Percentiles rank a stretch among this genome's conserved stretches.
Conservation (phyloP, 2,888 invertebrate species). For the Macropis europaea region DNA sequence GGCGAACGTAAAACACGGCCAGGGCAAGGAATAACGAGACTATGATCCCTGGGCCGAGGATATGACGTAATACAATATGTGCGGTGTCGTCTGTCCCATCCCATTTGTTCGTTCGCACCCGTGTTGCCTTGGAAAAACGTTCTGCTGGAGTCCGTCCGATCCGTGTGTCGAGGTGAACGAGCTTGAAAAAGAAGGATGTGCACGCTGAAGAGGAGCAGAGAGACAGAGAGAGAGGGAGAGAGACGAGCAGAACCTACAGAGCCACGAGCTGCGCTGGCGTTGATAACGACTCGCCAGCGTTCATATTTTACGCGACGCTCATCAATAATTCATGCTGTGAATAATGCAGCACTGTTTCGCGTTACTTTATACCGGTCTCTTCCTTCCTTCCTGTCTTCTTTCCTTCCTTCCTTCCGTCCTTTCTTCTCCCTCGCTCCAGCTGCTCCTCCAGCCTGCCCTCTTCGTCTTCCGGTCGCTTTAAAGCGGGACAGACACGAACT, state of each 20-base stretch:
- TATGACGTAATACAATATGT: conserved; percentile 67
- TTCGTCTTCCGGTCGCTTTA: background rate
- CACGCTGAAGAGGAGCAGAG: conserved; percentile 1
- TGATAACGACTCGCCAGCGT: conserved; percentile 78
- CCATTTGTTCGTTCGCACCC: conserved; percentile 58
- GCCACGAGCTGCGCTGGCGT: conserved; percentile 68
- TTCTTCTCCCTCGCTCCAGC: background rate
- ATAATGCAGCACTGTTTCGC: conserved; percentile 78
- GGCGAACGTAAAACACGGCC: conserved; percentile 23
- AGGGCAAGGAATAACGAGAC: conserved; percentile 48
- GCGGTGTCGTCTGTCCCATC: conserved; percentile 63
- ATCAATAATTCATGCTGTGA: conserved; percentile 79
- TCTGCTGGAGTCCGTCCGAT: conserved; percentile 27
- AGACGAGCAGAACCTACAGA: no score
- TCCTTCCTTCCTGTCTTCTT: conserved; percentile 33
- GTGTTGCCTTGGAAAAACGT: conserved; percentile 32
- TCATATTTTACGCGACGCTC: conserved; percentile 78
- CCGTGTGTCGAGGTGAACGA: conserved; percentile 17
- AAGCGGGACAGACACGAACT: conserved; percentile 24
- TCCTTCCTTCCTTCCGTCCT: conserved; percentile 1
- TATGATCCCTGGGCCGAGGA: conserved; percentile 35
- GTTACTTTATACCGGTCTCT: conserved; percentile 70
- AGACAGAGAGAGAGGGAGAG: conserved; percentile 24
- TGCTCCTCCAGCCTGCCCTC: background rate
- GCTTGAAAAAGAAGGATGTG: conserved; percentile 14